phyloP scores from a whole-genome alignment of 2,797 vertebrate genomes.

The Mus caroli region DNA sequence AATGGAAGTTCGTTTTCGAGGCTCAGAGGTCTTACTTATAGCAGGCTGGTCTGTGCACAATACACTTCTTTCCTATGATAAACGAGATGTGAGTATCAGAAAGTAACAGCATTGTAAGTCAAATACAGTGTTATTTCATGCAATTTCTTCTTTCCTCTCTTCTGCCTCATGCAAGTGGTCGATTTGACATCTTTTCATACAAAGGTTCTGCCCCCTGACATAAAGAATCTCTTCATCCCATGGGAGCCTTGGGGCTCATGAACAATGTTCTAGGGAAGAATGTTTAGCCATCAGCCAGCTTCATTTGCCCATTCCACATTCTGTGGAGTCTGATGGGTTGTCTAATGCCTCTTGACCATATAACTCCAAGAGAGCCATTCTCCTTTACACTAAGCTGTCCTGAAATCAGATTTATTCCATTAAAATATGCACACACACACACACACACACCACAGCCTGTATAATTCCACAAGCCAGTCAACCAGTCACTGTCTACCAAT shows the following conservation, averaged over 20 bases:
- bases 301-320: accelerated
- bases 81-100: neutral
- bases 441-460: neutral
- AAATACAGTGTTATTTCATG: neutral
- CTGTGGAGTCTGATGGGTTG: neutral
- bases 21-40: conserved; percentile 21
- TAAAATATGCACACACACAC: neutral
- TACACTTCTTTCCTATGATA: neutral
- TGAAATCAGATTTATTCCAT: conserved; percentile 21
- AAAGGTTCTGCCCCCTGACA: neutral
- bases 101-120: neutral
- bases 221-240: accelerated
- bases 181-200: neutral
- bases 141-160: neutral
- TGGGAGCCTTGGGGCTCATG: accelerated
- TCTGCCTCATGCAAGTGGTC: accelerated
- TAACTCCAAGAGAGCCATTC: neutral
- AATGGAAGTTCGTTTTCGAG: conserved; percentile 31
- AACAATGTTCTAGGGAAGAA: accelerated
- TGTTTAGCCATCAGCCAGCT: accelerated
- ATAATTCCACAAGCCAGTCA: conserved; percentile 68
- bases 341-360: neutral
- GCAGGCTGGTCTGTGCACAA: neutral
- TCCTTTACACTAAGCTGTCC: neutral
- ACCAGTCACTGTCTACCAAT: conserved; percentile 78